phyloP scores from a whole-genome alignment of 2,113 vertebrate genomes.

The Condylura cristata region DNA sequence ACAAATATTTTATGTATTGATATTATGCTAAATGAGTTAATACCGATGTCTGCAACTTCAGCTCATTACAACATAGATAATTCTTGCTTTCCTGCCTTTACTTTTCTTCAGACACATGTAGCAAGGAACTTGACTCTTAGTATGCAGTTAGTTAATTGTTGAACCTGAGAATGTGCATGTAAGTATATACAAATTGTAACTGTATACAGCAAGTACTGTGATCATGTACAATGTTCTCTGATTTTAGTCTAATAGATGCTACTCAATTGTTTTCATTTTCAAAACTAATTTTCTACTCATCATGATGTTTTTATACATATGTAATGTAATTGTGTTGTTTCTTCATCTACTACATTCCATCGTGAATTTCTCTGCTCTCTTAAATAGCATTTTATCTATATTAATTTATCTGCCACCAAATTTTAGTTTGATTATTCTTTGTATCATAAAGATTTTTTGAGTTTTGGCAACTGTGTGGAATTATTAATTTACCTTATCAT shows the following conservation, averaged over 20 bases:
- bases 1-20: background rate
- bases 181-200: background rate
- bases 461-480: background rate
- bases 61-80: background rate
- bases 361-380: background rate
- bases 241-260: background rate
- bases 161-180: too few species aligned
- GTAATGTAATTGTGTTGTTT: background rate
- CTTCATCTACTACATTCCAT: background rate
- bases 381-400: background rate
- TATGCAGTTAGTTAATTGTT: background rate
- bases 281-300: background rate
- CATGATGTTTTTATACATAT: background rate
- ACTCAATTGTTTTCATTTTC: background rate
- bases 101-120: background rate
- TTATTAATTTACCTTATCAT: background rate
- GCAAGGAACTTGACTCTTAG: background rate
- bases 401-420: background rate
- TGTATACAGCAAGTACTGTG: background rate
- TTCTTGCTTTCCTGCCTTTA: background rate
- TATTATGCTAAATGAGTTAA: background rate
- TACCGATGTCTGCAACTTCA: background rate
- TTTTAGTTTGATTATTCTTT: background rate
- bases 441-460: background rate
- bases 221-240: background rate